These are phyloP conservation scores for Rhopalosiphum padi DNA, from an alignment of 1,140 invertebrate species.

Conservation along the genomic window DNA sequence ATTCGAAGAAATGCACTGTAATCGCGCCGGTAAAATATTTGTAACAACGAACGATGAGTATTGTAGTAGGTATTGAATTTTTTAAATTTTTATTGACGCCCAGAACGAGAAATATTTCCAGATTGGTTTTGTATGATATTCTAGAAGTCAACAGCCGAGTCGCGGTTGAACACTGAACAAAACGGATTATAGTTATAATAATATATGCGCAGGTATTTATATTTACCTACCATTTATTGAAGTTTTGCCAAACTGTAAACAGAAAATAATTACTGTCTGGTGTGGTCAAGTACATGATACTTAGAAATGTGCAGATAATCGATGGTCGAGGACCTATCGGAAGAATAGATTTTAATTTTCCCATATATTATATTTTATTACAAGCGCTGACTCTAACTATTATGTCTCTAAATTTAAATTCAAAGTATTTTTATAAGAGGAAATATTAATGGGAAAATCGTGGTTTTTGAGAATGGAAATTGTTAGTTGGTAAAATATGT, in stretches of 20 bases:
- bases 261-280: neutral
- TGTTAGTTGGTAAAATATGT: neutral
- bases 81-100: neutral
- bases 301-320: neutral
- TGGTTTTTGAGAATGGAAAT: neutral
- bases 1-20: neutral
- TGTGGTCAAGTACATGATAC: neutral
- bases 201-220: neutral
- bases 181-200: neutral
- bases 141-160: neutral
- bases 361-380: neutral
- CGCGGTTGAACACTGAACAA: neutral
- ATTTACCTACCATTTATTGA: neutral
- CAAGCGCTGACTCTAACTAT: neutral
- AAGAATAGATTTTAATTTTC: neutral
- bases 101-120: neutral
- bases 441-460: neutral
- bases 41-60: neutral
- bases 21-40: neutral
- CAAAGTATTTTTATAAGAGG: neutral
- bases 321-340: neutral
- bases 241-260: neutral
- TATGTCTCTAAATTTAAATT: neutral
- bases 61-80: neutral
- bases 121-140: neutral